Base-by-base conservation (phyloP, 2,113 vertebrate genomes). In the Odocoileus virginianus region DNA sequence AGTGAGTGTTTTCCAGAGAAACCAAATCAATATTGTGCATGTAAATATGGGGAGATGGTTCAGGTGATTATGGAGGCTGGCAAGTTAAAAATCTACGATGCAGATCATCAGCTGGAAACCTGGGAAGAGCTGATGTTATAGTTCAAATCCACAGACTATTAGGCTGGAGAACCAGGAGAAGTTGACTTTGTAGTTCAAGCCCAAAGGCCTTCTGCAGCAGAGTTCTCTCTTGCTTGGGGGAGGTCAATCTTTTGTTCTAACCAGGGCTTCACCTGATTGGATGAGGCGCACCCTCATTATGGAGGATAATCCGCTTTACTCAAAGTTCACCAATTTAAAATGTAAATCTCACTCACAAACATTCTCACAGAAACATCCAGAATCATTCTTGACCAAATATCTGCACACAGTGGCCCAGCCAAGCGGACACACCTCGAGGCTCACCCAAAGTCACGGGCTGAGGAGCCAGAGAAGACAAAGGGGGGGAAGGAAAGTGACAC, bases 161-260 rank as follows among this genome's bases (percentile, higher is more conserved):
- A 54, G 79, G 25, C 45, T 81, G 47, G 16, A 64, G 74, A 82
- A 36, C 7, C n/a, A 78, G 47, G 10, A 76, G 47, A 43, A 43
- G 14, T 12, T 1, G 3, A 5, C 4, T 1, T 10, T 5, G 25
- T 7, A 47, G 54, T 25, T 30, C n/a, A n/a, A 33, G 17, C 86
- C 25, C 45, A 30, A 58, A 30, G 16, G 13, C n/a, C 27, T n/a
- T 36, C n/a, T 79, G 52, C 30, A 47, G 4, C 17, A 76, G 54
- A 76, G 60, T 50, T 43, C 7, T 23, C 16, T 84, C 50, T 54
- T 28, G 19, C 40, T 74, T 74, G 40, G 45, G 45, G 82, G 23
- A 61, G 21, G 28, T 52, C 40, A 92, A 28, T 74, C 28, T 71
- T 82, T 81, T 81, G 67, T 27, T 78, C 40, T 43, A 15, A 71